Evolutionary conservation across 2,797 vertebrate species (phyloP).

Genomic region (Fundulus diaphanus): DNA sequence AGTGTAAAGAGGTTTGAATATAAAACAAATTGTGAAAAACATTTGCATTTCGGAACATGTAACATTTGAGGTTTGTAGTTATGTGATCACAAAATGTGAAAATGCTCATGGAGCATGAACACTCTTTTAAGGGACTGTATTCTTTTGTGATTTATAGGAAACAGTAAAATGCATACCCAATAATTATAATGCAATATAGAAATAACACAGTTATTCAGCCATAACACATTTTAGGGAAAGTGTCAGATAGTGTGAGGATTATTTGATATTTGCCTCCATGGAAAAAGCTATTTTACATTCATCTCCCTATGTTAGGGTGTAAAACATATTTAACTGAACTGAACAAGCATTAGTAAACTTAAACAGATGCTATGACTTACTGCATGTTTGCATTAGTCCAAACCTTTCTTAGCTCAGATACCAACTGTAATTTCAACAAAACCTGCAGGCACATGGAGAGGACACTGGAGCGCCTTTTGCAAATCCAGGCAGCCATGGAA

Average conservation of each 20-base stretch:
- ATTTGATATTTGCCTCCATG: conserved; percentile 11
- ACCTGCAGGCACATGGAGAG: conserved; percentile 87
- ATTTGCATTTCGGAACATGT: no score
- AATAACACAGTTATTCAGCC: conserved; percentile 35
- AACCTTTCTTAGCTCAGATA: conserved; percentile 4
- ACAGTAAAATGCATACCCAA: no score
- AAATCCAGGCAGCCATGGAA: conserved; percentile 93
- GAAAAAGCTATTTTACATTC: conserved; percentile 14
- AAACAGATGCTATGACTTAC: conserved; percentile 26
- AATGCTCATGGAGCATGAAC: no score
- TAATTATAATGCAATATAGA: conserved; percentile 26
- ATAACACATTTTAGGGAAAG: conserved; percentile 42
- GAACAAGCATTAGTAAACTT: neutral
- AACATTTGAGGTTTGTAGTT: no score
- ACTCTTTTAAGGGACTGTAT: no score
- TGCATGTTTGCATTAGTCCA: conserved; percentile 16
- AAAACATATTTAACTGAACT: no score
- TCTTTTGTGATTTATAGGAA: no score
- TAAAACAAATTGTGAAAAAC: no score
- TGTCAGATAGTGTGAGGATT: conserved; percentile 33
- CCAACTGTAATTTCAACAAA: conserved; percentile 26
- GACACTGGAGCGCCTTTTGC: conserved; percentile 92
- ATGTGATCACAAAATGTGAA: no score
- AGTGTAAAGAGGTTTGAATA: no score
- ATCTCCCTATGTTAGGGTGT: no score